Evolutionary conservation across 1,140 invertebrate genomes (phyloP).

Genomic region (Lordiphosa collinella): DNA sequence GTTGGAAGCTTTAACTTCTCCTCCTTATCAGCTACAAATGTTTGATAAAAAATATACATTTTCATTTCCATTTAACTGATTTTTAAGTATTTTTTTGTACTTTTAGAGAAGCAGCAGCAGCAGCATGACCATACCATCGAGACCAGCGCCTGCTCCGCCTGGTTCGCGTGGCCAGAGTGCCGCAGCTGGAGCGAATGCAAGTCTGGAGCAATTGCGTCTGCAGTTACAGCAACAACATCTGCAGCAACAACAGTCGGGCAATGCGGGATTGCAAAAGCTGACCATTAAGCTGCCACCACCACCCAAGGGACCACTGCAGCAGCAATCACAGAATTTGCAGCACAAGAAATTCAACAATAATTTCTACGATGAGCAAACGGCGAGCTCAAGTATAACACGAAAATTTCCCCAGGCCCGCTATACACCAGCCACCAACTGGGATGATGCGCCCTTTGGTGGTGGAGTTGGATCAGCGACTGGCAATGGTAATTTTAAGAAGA

Average conservation of each 20-base stretch:
- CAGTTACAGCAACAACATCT: slow-evolving; percentile 71
- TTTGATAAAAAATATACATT: not conserved
- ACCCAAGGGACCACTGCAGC: slow-evolving; percentile 50
- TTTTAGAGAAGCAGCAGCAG: slow-evolving; percentile 23
- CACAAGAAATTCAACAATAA: slow-evolving; percentile 22
- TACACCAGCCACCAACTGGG: slow-evolving; percentile 73
- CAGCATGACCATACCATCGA: slow-evolving; percentile 75
- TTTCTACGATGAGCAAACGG: slow-evolving; percentile 25
- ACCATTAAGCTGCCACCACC: slow-evolving; percentile 72
- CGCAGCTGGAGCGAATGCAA: slow-evolving; percentile 69
- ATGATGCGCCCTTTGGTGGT: slow-evolving; percentile 62
- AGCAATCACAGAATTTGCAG: slow-evolving; percentile 18
- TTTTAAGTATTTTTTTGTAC: not conserved
- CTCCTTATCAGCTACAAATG: not conserved
- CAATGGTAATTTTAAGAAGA: slow-evolving; percentile 52
- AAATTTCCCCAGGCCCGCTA: slow-evolving; percentile 75
- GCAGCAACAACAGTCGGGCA: slow-evolving; percentile 53
- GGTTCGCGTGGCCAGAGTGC: slow-evolving; percentile 55
- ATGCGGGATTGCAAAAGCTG: slow-evolving; percentile 57
- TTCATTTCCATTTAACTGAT: not conserved
- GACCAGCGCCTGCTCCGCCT: slow-evolving; percentile 79
- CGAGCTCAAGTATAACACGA: slow-evolving; percentile 57
- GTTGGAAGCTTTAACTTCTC: not conserved
- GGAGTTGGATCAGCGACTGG: slow-evolving; percentile 1
- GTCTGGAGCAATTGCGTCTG: slow-evolving; percentile 63